Percentiles rank a stretch among this genome's conserved stretches.
Evolutionary conservation across 2,113 vertebrate species (phyloP).

Genomic region (Delphinus delphis): DNA sequence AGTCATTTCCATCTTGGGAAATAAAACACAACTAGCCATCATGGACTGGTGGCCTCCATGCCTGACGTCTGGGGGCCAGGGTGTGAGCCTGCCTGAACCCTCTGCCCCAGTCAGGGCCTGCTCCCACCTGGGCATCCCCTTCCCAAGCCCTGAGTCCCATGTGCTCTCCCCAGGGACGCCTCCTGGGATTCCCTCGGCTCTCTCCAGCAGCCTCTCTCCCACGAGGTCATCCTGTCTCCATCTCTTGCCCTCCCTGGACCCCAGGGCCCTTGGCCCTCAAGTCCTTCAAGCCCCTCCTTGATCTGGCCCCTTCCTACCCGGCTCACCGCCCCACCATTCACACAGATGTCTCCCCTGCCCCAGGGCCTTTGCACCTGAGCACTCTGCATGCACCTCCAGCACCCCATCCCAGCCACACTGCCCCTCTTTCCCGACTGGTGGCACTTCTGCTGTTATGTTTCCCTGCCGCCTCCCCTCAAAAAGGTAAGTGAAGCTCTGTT

Average conservation of each 20-base stretch:
- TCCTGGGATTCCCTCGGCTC: fast-evolving
- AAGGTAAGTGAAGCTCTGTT: too few species aligned
- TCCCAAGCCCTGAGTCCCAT: background rate
- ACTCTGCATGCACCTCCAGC: background rate
- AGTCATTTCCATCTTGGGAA: background rate
- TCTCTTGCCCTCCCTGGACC: background rate
- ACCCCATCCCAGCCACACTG: background rate
- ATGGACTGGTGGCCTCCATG: background rate
- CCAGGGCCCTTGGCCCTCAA: background rate
- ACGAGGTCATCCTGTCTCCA: fast-evolving
- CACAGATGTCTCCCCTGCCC: background rate
- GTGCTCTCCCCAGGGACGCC: fast-evolving
- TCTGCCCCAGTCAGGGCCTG: background rate
- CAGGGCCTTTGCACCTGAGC: background rate
- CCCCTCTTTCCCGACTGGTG: fast-evolving
- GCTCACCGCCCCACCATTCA: background rate
- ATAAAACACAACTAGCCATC: background rate
- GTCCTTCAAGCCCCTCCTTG: too few species aligned
- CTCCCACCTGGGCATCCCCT: background rate
- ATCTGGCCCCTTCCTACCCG: background rate
- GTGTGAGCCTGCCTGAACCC: fast-evolving
- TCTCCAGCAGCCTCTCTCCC: background rate
- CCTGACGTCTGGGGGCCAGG: fast-evolving
- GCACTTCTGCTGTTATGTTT: background rate
- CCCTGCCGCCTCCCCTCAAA: background rate